Base-by-base conservation (phyloP, 2,113 vertebrate genomes). In the Hippocampus abdominalis region DNA sequence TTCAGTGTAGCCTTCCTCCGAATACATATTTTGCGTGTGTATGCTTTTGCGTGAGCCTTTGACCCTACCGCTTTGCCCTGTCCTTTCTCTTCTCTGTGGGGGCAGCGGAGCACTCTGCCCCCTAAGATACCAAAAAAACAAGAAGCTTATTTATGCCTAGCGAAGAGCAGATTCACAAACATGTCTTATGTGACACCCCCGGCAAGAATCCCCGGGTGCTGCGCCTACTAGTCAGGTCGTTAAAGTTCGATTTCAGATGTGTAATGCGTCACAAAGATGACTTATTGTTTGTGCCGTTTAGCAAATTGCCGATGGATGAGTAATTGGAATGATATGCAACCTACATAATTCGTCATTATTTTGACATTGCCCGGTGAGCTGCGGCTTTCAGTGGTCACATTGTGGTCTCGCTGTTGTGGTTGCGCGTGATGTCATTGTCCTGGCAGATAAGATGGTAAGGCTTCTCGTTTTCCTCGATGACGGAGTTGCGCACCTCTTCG, bases 401-500 rank as follows among this genome's bases (percentile, higher is more conserved):
- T 57, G 84, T 84, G 77, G 93, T 97, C 90, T 97, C 95, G 10
- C 89, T 94, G 77, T 92, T 92, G 66, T 69, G 82, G 15, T 91
- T 92, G 74, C 93, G 91, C 71, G 85, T 83, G 0, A 64, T 72
- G 66, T 94, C 80, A 0, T 94, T 94, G 12, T 94, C 94, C 54
- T 92, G 92, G 76, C 91, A 93, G 83, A 96, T 92, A 20, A 93
- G 90, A 78, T 91, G 94, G 76, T 95, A 96, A 12, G 94, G 90
- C 84, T 94, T 95, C 75, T 95, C 88, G 4, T 91, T 93, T 77
- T 94, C 93, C 81, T 94, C 89, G 23, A 91, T 84, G 54, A 92
- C 93, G 25, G 94, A 95, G 85, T 94, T 94, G 74, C 86, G 87
- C 13, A 94, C 91, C 70, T 95, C 94, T 0, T 91, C 90, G 48